Evolutionary conservation across 2,888 invertebrate genomes (phyloP), one percentile per base, ranked within the genome.

Genomic region (Linnaemya tessellans): DNA sequence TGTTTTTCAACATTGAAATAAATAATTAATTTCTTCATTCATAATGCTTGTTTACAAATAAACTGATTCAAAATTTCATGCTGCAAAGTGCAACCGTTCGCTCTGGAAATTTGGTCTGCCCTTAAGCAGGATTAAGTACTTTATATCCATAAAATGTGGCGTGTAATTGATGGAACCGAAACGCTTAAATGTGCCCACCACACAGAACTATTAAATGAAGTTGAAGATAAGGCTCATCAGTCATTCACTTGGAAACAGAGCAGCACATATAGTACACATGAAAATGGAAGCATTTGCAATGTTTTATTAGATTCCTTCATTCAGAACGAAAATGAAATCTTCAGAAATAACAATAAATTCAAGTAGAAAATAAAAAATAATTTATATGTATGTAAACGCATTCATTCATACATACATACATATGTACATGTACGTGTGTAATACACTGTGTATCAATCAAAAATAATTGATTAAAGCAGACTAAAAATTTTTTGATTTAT

Each of bases 41-140:
- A 43, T 65, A 54, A 25, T 30, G 11, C 65, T 56, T 56, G 65
- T 30, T 56, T 46, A 22, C n/a, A 58, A 56, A 35, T 20, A 51
- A 74, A 65, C 13, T 65, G 49, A 15, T 73, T 49, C 1, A 22
- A 30, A 62, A 22, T 74, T 54, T 43, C 13, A 43, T 25, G 51
- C n/a, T 43, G 13, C 10, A 25, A 64, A 75, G 20, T 15, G 1
- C 18, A 46, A 60, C 5, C 2, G 30, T 51, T 68, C 35, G 9
- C 35, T 1, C 38, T 15, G 25, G 35, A 13, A 49, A 30, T 35
- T 18, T 20, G 15, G 9, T 3, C 43, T 43, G 64, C 20, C 15
- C 43, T 43, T 43, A 56, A 56, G 22, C 22, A 56, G 54, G 5
- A 25, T 20, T 20, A 54, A 35, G 51, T 20, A 38, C 51, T 49